Conservation (phyloP, 2,797 vertebrate genomes). For the Moxostoma hubbsi region DNA sequence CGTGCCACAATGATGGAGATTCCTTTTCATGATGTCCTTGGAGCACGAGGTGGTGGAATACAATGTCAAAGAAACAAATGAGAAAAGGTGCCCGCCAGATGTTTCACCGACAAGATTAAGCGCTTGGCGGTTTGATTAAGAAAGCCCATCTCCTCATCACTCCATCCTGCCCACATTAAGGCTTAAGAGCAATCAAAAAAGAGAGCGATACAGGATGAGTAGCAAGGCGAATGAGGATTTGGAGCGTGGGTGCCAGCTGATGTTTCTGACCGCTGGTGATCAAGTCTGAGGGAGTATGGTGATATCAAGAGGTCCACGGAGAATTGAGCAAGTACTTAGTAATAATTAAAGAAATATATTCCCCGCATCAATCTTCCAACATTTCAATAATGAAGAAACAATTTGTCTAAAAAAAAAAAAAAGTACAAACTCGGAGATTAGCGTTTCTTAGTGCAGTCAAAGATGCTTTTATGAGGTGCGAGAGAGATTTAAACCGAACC, state of each 20-base stretch:
- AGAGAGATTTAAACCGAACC: too few species aligned
- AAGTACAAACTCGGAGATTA: too few species aligned
- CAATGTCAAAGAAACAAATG: conserved; percentile 58
- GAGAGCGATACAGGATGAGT: conserved; percentile 50
- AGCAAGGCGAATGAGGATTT: conserved; percentile 62
- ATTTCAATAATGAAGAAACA: too few species aligned
- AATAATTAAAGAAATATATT: not conserved
- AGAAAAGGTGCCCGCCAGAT: conserved; percentile 69
- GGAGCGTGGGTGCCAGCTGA: conserved; percentile 46
- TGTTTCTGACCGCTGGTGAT: conserved; percentile 48
- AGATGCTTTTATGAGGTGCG: too few species aligned
- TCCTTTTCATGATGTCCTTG: conserved; percentile 42
- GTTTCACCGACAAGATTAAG: conserved; percentile 63
- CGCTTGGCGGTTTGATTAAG: conserved; percentile 63
- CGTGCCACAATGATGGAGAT: conserved; percentile 45
- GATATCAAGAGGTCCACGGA: not conserved
- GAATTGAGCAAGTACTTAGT: conserved; percentile 15
- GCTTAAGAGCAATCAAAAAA: conserved; percentile 62
- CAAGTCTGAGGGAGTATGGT: not conserved
- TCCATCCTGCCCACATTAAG: conserved; percentile 52
- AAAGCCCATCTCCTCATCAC: conserved; percentile 52
- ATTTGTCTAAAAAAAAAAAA: too few species aligned
- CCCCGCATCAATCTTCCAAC: too few species aligned
- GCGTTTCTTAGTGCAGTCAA: too few species aligned
- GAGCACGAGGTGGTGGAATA: conserved; percentile 49